Percentiles rank a stretch among this genome's conserved stretches.
Conservation (phyloP, 2,888 invertebrate species). For the Orchestes rusci region DNA sequence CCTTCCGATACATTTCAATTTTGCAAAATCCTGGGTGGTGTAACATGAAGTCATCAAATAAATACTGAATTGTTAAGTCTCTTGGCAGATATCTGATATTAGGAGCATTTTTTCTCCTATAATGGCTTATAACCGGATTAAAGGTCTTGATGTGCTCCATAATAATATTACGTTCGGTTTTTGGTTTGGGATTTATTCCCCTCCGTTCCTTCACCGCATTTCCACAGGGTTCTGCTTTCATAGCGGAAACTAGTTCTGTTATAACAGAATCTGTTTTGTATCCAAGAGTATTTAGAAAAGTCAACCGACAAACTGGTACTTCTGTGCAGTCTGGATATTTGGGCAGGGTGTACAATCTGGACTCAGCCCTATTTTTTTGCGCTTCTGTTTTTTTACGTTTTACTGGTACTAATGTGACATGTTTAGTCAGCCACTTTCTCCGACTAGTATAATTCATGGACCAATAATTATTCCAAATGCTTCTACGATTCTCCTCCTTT, state of each 20-base stretch:
- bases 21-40: constrained; percentile 13
- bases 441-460: constrained; percentile 3
- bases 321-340: background rate
- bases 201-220: constrained; percentile 9
- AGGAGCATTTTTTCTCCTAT: constrained; percentile 14
- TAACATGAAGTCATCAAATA: constrained; percentile 12
- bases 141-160: background rate
- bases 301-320: constrained; percentile 8
- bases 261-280: constrained; percentile 22
- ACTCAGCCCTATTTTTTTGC: background rate
- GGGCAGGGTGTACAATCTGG: background rate
- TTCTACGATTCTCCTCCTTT: background rate
- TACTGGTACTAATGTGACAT: constrained; percentile 3
- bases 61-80: constrained; percentile 13
- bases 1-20: constrained; percentile 11
- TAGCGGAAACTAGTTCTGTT: constrained; percentile 17
- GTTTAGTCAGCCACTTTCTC: constrained; percentile 4
- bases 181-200: constrained; percentile 3
- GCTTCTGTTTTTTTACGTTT: constrained; percentile 1
- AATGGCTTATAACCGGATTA: constrained; percentile 7
- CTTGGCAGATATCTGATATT: constrained; percentile 12
- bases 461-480: background rate
- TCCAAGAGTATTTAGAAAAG: constrained; percentile 16
- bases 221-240: constrained; percentile 11
- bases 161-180: constrained; percentile 4